Evolutionary conservation across 92 coral and sea anemone species (phyloP).

Genomic region (Actinostola sp.): DNA sequence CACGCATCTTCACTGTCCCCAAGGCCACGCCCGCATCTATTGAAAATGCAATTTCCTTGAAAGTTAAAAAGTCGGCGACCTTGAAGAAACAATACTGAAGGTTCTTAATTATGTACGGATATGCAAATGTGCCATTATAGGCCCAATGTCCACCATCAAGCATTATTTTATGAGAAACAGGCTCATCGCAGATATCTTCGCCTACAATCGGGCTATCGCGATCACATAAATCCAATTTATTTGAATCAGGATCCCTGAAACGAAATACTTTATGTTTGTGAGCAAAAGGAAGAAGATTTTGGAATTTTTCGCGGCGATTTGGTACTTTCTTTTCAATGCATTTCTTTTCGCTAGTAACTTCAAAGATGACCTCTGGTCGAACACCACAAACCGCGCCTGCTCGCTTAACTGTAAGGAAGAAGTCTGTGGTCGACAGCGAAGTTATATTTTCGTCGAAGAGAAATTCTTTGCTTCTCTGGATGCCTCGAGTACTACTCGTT

Average conservation of each 20-base stretch:
- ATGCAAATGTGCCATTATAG: constrained; percentile 48
- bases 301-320: constrained; percentile 18
- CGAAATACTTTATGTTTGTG: constrained; percentile 51
- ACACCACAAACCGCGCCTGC: constrained; percentile 27
- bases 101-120: constrained; percentile 44
- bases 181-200: constrained; percentile 41
- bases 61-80: constrained; percentile 29
- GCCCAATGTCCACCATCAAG: constrained; percentile 61
- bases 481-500: no score
- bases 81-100: constrained; percentile 23
- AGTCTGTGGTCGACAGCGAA: constrained; percentile 40
- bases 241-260: constrained; percentile 30
- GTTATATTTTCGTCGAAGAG: constrained; percentile 30
- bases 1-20: constrained; percentile 56
- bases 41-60: constrained; percentile 8
- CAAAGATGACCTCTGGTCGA: constrained; percentile 35
- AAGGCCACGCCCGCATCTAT: constrained; percentile 38
- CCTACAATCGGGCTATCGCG: constrained; percentile 55
- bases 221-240: constrained; percentile 53
- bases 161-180: constrained; percentile 40
- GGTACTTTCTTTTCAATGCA: background rate
- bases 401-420: constrained; percentile 41
- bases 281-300: constrained; percentile 38
- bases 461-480: no score
- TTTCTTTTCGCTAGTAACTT: constrained; percentile 3